Percentiles rank a stretch among this genome's conserved stretches.
Evolutionary conservation across 1,140 invertebrate species (phyloP).

Genomic region (Scaptomyza pallida): DNA sequence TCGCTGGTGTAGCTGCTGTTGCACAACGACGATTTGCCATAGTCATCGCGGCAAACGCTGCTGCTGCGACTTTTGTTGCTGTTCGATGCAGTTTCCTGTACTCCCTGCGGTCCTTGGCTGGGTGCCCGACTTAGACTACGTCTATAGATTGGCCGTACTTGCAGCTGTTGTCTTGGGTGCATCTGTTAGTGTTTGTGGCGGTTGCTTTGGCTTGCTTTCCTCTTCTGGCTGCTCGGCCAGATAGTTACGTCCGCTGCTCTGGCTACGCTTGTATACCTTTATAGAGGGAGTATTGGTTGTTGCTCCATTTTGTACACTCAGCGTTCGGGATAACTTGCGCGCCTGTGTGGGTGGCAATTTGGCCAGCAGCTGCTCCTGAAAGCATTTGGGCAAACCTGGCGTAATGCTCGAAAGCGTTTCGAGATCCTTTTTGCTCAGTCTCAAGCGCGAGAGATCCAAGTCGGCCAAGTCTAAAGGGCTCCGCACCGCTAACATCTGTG

Average conservation of each 20-base stretch:
- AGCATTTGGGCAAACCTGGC: slow-evolving; percentile 87
- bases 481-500: slow-evolving; percentile 54
- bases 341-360: slow-evolving; percentile 87
- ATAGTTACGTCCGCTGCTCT: slow-evolving; percentile 72
- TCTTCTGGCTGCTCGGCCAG: slow-evolving; percentile 38
- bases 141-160: slow-evolving; percentile 62
- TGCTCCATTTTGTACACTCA: slow-evolving; percentile 85
- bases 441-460: slow-evolving; percentile 87
- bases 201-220: slow-evolving; percentile 35
- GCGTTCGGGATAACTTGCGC: slow-evolving; percentile 86
- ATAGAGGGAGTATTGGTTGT: slow-evolving; percentile 27
- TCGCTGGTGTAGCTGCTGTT: slow-evolving; percentile 72
- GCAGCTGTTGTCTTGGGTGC: slow-evolving; percentile 61
- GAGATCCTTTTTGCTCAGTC: slow-evolving; percentile 87
- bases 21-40: slow-evolving; percentile 68
- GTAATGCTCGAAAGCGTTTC: slow-evolving; percentile 87
- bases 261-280: slow-evolving; percentile 78
- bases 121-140: slow-evolving; percentile 68
- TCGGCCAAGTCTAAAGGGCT: slow-evolving; percentile 87
- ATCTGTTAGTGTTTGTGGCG: slow-evolving; percentile 56
- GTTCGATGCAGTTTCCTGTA: background rate
- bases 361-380: slow-evolving; percentile 87
- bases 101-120: slow-evolving; percentile 24
- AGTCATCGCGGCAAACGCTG: slow-evolving; percentile 74
- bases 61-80: slow-evolving; percentile 68